phyloP scores from a whole-genome alignment of 1,140 invertebrate species.

The Heliconius eleuchia region DNA sequence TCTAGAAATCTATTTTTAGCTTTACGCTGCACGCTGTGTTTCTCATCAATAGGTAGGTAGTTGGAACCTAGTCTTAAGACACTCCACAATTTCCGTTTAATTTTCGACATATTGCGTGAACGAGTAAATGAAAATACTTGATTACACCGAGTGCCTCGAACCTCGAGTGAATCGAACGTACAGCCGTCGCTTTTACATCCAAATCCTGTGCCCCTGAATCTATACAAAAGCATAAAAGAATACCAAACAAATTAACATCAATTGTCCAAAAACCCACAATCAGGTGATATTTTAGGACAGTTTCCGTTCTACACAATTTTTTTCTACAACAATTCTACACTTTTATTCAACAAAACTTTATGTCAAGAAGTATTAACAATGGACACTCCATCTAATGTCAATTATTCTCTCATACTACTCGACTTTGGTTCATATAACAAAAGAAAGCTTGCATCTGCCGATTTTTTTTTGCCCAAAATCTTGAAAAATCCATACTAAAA shows the following conservation, averaged over 20 bases:
- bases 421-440: slow-evolving; percentile 22
- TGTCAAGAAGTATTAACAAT: slow-evolving; percentile 16
- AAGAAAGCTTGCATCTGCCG: slow-evolving; percentile 27
- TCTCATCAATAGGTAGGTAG: too few relatives aligned
- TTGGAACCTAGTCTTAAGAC: too few relatives aligned
- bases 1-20: too few relatives aligned
- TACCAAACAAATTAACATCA: slow-evolving; percentile 3
- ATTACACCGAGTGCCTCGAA: too few relatives aligned
- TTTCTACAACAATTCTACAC: not conserved
- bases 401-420: slow-evolving; percentile 34
- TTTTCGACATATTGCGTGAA: too few relatives aligned
- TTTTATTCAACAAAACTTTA: not conserved
- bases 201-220: too few relatives aligned
- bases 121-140: too few relatives aligned
- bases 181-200: too few relatives aligned
- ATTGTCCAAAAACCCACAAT: not conserved
- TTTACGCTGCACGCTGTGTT: too few relatives aligned
- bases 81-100: too few relatives aligned
- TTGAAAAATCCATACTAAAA: slow-evolving; percentile 33
- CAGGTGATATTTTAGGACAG: slow-evolving; percentile 1
- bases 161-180: too few relatives aligned
- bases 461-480: not conserved
- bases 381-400: slow-evolving; percentile 41
- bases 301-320: slow-evolving; percentile 8
- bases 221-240: not conserved